phyloP scores from a whole-genome alignment of 2,113 vertebrate species.

The Mobula hypostoma region DNA sequence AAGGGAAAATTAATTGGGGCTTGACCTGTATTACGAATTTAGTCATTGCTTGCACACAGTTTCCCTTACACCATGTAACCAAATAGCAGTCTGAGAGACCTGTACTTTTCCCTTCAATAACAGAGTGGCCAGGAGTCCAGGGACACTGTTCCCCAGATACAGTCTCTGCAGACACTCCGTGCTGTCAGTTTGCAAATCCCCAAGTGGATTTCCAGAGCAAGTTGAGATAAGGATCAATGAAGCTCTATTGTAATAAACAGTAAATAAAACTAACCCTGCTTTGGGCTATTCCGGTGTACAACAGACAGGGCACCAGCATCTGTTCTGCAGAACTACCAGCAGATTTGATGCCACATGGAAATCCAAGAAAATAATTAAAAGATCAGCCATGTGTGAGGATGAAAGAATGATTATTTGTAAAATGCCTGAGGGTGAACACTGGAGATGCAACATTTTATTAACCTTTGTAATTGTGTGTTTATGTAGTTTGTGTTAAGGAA shows the following conservation, averaged over 20 bases:
- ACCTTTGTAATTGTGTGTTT: conserved; percentile 1
- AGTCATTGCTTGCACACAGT: neutral
- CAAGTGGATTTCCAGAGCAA: neutral
- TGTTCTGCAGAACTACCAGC: neutral
- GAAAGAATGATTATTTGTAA: neutral
- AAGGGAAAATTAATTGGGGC: neutral
- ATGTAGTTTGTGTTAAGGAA: neutral
- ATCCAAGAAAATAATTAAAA: neutral
- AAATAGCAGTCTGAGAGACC: neutral
- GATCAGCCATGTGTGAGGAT: neutral
- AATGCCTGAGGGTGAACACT: neutral
- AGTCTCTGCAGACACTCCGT: neutral
- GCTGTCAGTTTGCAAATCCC: neutral
- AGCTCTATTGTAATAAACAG: neutral
- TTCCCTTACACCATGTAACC: neutral
- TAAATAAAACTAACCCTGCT: neutral
- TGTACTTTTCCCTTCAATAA: neutral
- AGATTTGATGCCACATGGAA: no score
- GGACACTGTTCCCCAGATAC: neutral
- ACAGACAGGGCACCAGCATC: neutral
- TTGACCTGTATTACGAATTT: neutral
- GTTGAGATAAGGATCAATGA: neutral
- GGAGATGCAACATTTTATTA: neutral
- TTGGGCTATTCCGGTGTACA: neutral
- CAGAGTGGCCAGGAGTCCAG: neutral